A percentile compares a stretch with the other conserved stretches of the same genome.
These are phyloP conservation scores for Enchytraeus crypticus DNA, from an alignment of 2,888 invertebrate species.

Conservation along the genomic window DNA sequence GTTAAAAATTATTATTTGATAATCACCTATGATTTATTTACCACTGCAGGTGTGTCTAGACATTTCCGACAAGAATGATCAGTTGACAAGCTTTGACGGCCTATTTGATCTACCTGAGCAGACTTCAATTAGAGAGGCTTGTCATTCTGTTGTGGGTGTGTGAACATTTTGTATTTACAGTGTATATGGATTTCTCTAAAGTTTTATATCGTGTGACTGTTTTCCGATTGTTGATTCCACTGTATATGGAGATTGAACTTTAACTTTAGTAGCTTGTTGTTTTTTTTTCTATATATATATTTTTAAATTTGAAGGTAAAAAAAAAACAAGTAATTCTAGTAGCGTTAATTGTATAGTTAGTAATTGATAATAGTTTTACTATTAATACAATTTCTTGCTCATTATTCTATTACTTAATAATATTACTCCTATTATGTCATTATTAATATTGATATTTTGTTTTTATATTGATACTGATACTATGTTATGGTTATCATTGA, in stretches of 20 bases:
- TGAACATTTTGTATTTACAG: slow-evolving; percentile 14
- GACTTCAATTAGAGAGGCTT: slow-evolving; percentile 75
- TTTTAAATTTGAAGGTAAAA: too few species aligned
- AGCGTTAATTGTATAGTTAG: background rate
- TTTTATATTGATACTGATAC: too few species aligned
- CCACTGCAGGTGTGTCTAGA: slow-evolving; percentile 48
- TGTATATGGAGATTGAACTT: too few species aligned
- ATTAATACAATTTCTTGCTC: too few species aligned
- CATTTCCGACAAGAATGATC: slow-evolving; percentile 48
- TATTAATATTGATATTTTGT: too few species aligned
- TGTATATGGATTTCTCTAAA: background rate
- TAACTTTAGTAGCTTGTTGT: too few species aligned
- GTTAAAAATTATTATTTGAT: background rate
- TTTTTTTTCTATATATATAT: too few species aligned
- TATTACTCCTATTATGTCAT: too few species aligned
- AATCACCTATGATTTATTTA: background rate
- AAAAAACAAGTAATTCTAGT: background rate
- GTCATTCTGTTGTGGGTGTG: slow-evolving; percentile 70
- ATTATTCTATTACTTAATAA: too few species aligned
- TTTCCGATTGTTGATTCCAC: background rate
- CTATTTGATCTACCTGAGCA: slow-evolving; percentile 93
- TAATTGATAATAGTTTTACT: background rate
- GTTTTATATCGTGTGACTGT: background rate
- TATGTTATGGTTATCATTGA: too few species aligned
- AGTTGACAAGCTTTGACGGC: slow-evolving; percentile 67